Evolutionary conservation across 2,797 vertebrate species (phyloP), one percentile per base, ranked within the genome.

Genomic region (Rhinogobio ventralis): DNA sequence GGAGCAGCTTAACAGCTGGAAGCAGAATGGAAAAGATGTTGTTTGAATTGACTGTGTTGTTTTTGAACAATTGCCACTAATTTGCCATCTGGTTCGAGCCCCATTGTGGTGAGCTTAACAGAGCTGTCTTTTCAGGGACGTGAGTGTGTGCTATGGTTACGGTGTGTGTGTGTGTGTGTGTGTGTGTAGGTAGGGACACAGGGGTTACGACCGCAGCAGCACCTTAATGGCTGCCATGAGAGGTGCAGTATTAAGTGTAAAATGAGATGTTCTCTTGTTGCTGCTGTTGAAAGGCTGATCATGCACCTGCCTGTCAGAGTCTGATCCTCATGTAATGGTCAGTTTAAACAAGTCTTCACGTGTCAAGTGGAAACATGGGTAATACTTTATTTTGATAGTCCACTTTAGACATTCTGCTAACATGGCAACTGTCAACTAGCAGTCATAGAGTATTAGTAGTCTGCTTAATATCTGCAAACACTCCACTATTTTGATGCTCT

Each of bases 11-110:
- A 78, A 78, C 74, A 72, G 62, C 85, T 92, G 89, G 91, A 92
- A 89, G 74, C 33, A 42, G 36, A 57, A 28, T 6, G 88, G 55
- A 91, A 90, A 89, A 69, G 82, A 80, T 85, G 53, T 51, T 78
- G 30, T 66, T 77, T 53, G 53, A 82, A 73, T 49, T 36, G 28
- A 91, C 92, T 82, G 82, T 92, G 93, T 94, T 94, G 94, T 94
- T 93, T 94, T 91, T 92, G 89, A 94, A 95, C 95, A 95, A 94
- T 94, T 90, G 91, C 86, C 90, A 88, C 93, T 95, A 94, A 95
- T 95, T 94, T 94, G 92, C 94, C 95, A 95, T 95, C 94, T 96
- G 95, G 92, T 93, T 90, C 88, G 89, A 90, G 89, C 85, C 88
- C 78, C 60, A 92, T 93, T 95, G 93, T 94, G 88, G 85, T 46